Base-by-base conservation (phyloP, 2,797 vertebrate species). In the Huso huso region DNA sequence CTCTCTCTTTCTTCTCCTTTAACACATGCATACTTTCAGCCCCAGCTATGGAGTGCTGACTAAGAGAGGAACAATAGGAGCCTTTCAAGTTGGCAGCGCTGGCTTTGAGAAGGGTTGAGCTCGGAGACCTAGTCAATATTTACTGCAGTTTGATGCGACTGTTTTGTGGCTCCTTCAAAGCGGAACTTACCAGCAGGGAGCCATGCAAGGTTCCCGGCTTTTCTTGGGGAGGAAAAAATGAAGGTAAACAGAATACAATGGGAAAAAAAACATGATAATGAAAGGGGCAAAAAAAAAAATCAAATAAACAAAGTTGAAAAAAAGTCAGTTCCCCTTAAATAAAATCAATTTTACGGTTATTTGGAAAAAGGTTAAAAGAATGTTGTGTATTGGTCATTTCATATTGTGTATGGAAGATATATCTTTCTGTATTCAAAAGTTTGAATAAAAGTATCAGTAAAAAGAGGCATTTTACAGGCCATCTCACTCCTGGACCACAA, bases 1-100 rank as follows among this genome's bases (percentile, higher is more conserved):
- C 61, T 71, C 73, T 59, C 83, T 70, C 77, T 86, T 83, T 79
- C 77, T 87, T 80, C 73, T 78, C 73, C 63, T 81, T 87, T 86
- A 90, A 88, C 80, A 75, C 87, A 91, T 85, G 89, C 90, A 89
- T 85, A 85, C 88, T 92, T 86, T 78, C 79, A 82, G 87, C 79
- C 81, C 77, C 53, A 74, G 79, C 78, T 82, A 76, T 88, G 80
- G 83, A 88, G 80, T 84, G 86, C 84, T 82, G 85, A 88, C 82
- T 78, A 76, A 80, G 80, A 73, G 65, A 81, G 72, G 83, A 92
- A 95, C 93, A 97, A 94, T 90, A 85, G 84, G 68, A 58, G 77
- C 80, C 91, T 93, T 94, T 94, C 87, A 93, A 85, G 78, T 72
- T 75, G 79, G 73, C 75, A 81, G 77, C 73, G 75, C 71, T 75